Evolutionary conservation across 2,888 invertebrate genomes (phyloP).

Genomic region (Clusia tigrina): DNA sequence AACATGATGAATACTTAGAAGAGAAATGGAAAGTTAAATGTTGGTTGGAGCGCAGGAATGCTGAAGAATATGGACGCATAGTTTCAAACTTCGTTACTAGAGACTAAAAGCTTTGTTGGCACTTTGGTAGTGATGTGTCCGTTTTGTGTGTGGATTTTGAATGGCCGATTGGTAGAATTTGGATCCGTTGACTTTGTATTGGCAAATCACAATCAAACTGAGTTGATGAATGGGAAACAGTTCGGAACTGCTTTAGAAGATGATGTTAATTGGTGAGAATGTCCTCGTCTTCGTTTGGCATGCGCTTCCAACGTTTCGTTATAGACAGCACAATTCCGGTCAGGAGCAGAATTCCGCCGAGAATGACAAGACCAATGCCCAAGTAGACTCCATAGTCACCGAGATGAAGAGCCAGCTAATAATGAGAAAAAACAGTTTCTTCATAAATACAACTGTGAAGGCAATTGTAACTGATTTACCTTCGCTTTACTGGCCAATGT

Average conservation of each 20-base stretch:
- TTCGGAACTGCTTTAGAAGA: background rate
- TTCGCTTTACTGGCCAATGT: constrained; percentile 66
- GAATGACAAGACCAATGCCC: constrained; percentile 49
- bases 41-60: too few species aligned
- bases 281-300: constrained; percentile 52
- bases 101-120: too few species aligned
- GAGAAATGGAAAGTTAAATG: too few species aligned
- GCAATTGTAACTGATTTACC: constrained; percentile 41
- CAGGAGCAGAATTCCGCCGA: constrained; percentile 52
- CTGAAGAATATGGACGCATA: too few species aligned
- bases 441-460: background rate
- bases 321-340: constrained; percentile 55
- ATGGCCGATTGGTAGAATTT: background rate
- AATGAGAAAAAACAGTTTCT: background rate
- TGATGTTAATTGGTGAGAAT: constrained; percentile 45
- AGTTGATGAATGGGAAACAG: background rate
- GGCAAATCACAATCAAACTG: too few species aligned
- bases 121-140: constrained; percentile 43
- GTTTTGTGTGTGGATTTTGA: background rate
- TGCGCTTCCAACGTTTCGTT: constrained; percentile 55
- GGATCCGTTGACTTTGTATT: too few species aligned
- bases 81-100: too few species aligned
- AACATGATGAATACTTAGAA: too few species aligned
- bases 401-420: constrained; percentile 55
- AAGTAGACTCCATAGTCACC: constrained; percentile 54